These are phyloP conservation scores for Seriola aureovittata DNA, from an alignment of 2,113 vertebrate genomes.

Conservation along the genomic window DNA sequence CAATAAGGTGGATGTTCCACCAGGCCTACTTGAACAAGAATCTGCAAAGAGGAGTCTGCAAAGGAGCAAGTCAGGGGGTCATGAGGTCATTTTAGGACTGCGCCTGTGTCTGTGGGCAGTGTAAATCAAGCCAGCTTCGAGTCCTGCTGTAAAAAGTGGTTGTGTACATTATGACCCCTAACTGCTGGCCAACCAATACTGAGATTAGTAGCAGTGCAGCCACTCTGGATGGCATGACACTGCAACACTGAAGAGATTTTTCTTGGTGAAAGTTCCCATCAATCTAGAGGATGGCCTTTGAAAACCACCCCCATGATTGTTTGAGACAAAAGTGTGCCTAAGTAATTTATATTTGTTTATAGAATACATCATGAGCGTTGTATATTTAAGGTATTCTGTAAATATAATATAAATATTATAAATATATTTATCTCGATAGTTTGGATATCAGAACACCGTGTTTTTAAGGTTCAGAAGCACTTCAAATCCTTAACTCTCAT, in stretches of 20 bases:
- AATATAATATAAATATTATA: slow-evolving; percentile 94
- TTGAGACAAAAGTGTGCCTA: slow-evolving; percentile 87
- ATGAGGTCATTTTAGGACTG: slow-evolving; percentile 7
- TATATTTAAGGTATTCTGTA: slow-evolving; percentile 98
- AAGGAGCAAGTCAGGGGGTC: not conserved
- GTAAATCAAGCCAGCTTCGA: slow-evolving; percentile 29
- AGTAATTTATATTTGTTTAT: slow-evolving; percentile 92
- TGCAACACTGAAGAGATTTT: slow-evolving; percentile 32
- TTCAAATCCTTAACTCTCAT: slow-evolving; percentile 70
- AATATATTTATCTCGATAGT: slow-evolving; percentile 84
- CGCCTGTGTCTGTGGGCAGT: not conserved
- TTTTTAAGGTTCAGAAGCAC: slow-evolving; percentile 81
- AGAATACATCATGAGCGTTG: slow-evolving; percentile 87
- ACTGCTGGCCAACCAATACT: slow-evolving; percentile 38
- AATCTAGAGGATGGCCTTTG: slow-evolving; percentile 51
- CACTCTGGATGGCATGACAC: slow-evolving; percentile 27
- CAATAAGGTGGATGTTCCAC: slow-evolving; percentile 54
- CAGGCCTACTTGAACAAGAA: slow-evolving; percentile 43
- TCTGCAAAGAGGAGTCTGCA: slow-evolving; percentile 28
- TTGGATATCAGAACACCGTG: slow-evolving; percentile 80
- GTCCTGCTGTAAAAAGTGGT: slow-evolving; percentile 57
- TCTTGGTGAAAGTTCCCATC: slow-evolving; percentile 39
- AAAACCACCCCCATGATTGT: slow-evolving; percentile 62
- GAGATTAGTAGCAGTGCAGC: slow-evolving; percentile 53
- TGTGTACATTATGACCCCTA: slow-evolving; percentile 52